Percentiles rank a stretch among this genome's conserved stretches.
Evolutionary conservation across 2,113 vertebrate species (phyloP).

Genomic region (Apistogramma diplotaenia): DNA sequence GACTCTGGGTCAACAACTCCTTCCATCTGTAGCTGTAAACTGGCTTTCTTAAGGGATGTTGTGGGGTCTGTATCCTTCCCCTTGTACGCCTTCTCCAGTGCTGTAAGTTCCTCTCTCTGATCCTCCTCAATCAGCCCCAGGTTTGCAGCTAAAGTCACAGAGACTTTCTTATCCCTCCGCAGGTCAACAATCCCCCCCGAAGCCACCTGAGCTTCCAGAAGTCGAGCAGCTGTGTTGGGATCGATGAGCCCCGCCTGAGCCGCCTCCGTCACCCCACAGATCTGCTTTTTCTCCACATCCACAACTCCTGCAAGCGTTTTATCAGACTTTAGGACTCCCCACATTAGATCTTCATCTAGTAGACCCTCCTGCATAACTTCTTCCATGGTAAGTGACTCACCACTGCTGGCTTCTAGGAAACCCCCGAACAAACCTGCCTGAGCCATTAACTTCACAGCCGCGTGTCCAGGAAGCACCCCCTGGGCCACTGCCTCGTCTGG

Average conservation of each 20-base stretch:
- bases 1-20: slow-evolving; percentile 85
- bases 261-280: slow-evolving; percentile 83
- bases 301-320: slow-evolving; percentile 86
- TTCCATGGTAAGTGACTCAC: slow-evolving; percentile 81
- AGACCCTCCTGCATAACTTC: slow-evolving; percentile 86
- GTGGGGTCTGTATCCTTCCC: slow-evolving; percentile 78
- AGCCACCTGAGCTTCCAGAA: slow-evolving; percentile 89
- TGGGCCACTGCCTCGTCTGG: slow-evolving; percentile 83
- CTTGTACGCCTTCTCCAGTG: slow-evolving; percentile 87
- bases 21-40: slow-evolving; percentile 86
- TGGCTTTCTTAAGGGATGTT: slow-evolving; percentile 76
- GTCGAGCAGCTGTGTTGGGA: slow-evolving; percentile 77
- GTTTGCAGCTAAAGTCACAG: slow-evolving; percentile 89
- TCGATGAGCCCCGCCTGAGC: slow-evolving; percentile 84
- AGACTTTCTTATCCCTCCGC: slow-evolving; percentile 86
- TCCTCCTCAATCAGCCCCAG: slow-evolving; percentile 83
- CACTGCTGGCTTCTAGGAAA: slow-evolving; percentile 82
- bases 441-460: slow-evolving; percentile 87
- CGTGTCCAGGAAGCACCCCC: slow-evolving; percentile 81
- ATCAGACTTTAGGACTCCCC: slow-evolving; percentile 84
- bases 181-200: slow-evolving; percentile 93
- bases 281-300: slow-evolving; percentile 78
- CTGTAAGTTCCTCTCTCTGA: slow-evolving; percentile 77
- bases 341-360: slow-evolving; percentile 86
- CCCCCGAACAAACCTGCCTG: slow-evolving; percentile 86